phyloP scores from a whole-genome alignment of 30 jellyfish, hydroid and myxozoan species.

The Rhopilema esculentum region DNA sequence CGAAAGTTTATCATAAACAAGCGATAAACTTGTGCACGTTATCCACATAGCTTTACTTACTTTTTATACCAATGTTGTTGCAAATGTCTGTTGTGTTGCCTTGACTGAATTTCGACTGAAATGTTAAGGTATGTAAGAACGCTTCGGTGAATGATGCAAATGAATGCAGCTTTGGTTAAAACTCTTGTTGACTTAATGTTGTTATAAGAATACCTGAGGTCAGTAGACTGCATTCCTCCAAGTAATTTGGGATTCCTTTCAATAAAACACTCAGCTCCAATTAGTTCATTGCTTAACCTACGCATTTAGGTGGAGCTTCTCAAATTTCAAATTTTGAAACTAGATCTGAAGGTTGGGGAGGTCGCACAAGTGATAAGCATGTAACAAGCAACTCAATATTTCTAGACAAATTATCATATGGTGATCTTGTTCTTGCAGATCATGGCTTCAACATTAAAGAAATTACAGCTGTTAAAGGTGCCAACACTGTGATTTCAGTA shows the following conservation, averaged over 20 bases:
- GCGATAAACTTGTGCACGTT: conserved; percentile 4
- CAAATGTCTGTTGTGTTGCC: conserved; percentile 3
- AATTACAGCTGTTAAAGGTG: background rate
- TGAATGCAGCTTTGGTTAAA: conserved; percentile 8
- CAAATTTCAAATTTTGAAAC: conserved; percentile 3
- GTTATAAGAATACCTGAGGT: conserved; percentile 16
- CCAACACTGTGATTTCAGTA: background rate
- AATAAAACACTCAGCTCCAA: conserved; percentile 11
- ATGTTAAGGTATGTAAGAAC: background rate
- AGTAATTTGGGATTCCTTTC: conserved; percentile 7
- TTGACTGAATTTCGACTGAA: conserved; percentile 3
- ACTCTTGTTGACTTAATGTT: conserved; percentile 3
- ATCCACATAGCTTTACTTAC: background rate
- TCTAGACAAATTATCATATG: background rate
- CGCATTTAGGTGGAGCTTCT: conserved; percentile 18
- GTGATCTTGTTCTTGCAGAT: background rate
- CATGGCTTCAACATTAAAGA: background rate
- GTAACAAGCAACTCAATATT: background rate
- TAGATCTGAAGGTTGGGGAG: conserved; percentile 26
- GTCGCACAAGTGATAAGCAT: background rate
- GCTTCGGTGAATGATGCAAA: conserved; percentile 18
- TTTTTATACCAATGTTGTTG: conserved; percentile 5
- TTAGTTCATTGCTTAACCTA: background rate
- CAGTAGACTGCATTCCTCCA: conserved; percentile 11
- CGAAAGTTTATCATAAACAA: conserved; percentile 4